Conservation (phyloP, 2,888 invertebrate species). For the Bhutanitis thaidina region DNA sequence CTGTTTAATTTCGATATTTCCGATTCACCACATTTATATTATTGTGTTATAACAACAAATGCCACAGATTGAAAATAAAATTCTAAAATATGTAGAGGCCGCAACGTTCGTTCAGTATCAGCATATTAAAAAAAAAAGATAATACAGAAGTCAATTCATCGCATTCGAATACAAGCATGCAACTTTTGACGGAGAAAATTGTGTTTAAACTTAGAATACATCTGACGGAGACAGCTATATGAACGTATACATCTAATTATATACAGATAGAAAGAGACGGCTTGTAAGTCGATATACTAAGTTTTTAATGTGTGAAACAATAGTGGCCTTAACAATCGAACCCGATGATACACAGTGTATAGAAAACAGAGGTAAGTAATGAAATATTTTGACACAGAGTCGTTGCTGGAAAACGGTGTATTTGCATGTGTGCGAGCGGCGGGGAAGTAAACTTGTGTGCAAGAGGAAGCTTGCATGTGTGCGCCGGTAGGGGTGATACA, state of each 20-base stretch:
- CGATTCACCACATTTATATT: neutral
- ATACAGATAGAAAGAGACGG: constrained; percentile 9
- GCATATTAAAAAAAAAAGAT: constrained; percentile 6
- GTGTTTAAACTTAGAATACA: constrained; percentile 15
- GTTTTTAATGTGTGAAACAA: constrained; percentile 21
- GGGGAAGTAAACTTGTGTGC: constrained; percentile 8
- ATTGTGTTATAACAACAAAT: neutral
- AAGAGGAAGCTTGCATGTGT: neutral
- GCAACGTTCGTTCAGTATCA: neutral
- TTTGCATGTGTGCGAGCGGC: neutral
- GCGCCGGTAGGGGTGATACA: constrained; percentile 14
- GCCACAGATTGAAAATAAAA: neutral
- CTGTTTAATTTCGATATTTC: neutral
- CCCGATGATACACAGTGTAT: constrained; percentile 5
- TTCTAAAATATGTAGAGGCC: neutral
- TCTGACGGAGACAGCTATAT: constrained; percentile 4
- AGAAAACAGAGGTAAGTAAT: neutral
- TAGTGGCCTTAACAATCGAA: neutral
- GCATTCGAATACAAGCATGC: constrained; percentile 12
- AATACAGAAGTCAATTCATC: constrained; percentile 1
- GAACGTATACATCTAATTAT: neutral
- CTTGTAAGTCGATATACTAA: constrained; percentile 14
- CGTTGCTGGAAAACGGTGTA: constrained; percentile 7
- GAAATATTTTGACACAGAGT: constrained; percentile 1
- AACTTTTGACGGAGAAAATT: constrained; percentile 20